Evolutionary conservation across 2,113 vertebrate genomes (phyloP), one percentile per base, ranked within the genome.

Genomic region (Gadus chalcogrammus): DNA sequence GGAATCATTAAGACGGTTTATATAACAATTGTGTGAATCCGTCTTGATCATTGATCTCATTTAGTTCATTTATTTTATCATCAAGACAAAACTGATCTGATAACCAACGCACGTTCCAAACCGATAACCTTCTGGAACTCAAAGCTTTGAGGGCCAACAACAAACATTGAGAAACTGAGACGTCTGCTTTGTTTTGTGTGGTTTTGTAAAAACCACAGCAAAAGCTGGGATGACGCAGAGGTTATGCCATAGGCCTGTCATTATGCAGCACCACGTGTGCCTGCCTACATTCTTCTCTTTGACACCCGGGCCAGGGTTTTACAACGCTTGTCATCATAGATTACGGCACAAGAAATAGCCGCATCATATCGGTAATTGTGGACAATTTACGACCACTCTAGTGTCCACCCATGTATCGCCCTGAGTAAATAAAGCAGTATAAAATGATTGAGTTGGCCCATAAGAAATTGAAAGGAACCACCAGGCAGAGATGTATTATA

Each of bases 361-460:
- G 67, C 80, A 79, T 80, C 59, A 22, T 71, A 70, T 64, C n/a
- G 79, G 77, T 84, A 86, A 90, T 84, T 82, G 81, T 69, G 77
- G 65, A 77, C 76, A 85, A 89, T 89, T 87, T 87, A 89, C 81
- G 86, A 85, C 75, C 84, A 67, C 71, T 70, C 69, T 61, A 0
- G 63, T 73, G 84, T 68, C 78, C 85, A 85, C 88, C 74, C 82
- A 80, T 84, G 87, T 84, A 87, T 86, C 75, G 78, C 80, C 82
- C 75, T 70, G 76, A 82, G 86, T 88, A 88, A 88, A 88, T 90
- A 89, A 89, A 87, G 83, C 86, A 83, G 85, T 89, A 89, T 84
- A 85, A 85, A 59, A 83, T 85, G 84, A 88, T 81, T 75, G 79
- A 87, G 81, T 64, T 72, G 84, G 81, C 71, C 84, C 64, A 56